These are phyloP conservation scores for Philaethria dido DNA, from an alignment of 2,888 invertebrate species.

Conservation along the genomic window DNA sequence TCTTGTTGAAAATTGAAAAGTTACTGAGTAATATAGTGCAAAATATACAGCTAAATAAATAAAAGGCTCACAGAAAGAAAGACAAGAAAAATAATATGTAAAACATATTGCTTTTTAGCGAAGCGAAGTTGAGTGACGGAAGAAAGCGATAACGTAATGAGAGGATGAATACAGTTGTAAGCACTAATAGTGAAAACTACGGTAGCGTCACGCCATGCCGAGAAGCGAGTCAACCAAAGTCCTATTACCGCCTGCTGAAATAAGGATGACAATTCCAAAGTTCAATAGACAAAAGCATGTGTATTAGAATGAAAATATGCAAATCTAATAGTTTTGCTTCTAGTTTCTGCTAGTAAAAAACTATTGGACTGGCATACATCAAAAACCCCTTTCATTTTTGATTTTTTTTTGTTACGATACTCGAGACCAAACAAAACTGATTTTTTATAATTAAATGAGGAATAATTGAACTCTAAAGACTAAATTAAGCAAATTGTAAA, in stretches of 20 bases:
- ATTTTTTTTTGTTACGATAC: neutral
- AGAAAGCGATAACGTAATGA: slow-evolving; percentile 14
- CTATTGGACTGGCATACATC: slow-evolving; percentile 4
- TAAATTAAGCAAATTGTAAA: neutral
- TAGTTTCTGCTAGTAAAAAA: neutral
- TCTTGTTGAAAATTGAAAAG: slow-evolving; percentile 13
- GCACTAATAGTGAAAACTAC: slow-evolving; percentile 15
- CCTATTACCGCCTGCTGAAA: slow-evolving; percentile 11
- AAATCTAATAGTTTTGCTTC: neutral
- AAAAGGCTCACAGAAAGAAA: slow-evolving; percentile 11
- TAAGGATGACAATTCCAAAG: neutral
- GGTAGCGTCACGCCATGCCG: slow-evolving; percentile 38
- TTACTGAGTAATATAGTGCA: slow-evolving; percentile 37
- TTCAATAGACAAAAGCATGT: neutral
- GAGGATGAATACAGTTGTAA: neutral
- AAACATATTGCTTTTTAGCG: neutral
- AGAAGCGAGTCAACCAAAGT: slow-evolving; percentile 38
- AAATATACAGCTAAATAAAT: slow-evolving; percentile 30
- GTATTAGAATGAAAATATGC: neutral
- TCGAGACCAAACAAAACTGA: neutral
- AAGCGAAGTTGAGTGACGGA: neutral
- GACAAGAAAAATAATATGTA: slow-evolving; percentile 13
- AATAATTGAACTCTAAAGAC: neutral
- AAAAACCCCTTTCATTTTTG: neutral
- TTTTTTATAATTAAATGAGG: neutral